Conservation (phyloP, 2,797 vertebrate species). For the Varecia variegata region DNA sequence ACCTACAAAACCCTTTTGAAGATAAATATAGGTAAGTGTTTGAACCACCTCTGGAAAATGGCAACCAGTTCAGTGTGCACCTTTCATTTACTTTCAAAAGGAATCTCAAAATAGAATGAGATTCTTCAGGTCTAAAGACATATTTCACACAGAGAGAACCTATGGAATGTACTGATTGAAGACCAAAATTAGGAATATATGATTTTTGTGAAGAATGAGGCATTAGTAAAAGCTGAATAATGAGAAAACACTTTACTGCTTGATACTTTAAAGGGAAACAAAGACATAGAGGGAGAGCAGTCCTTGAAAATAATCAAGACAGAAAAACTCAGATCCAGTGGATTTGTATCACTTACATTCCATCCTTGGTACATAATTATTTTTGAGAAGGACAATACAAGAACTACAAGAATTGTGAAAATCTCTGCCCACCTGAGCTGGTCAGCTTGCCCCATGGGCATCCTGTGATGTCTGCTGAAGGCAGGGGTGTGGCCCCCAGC, state of each 20-base stretch:
- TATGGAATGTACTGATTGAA: not conserved
- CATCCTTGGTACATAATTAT: not conserved
- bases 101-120: slow-evolving; percentile 13
- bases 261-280: not conserved
- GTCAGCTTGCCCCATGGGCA: not conserved
- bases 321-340: not conserved
- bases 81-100: not conserved
- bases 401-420: not conserved
- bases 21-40: slow-evolving; percentile 34
- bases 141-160: not conserved
- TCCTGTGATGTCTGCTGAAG: not conserved
- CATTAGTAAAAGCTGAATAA: not conserved
- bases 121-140: not conserved
- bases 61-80: not conserved
- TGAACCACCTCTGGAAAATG: slow-evolving; percentile 20
- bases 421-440: not conserved
- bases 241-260: not conserved
- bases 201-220: not conserved
- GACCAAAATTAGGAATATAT: not conserved
- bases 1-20: slow-evolving; percentile 30
- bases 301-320: not conserved
- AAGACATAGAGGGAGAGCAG: not conserved
- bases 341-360: not conserved
- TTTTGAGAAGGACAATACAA: not conserved
- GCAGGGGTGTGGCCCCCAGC: no score